Conservation (phyloP, 2,113 vertebrate genomes). For the Oceanites oceanicus region DNA sequence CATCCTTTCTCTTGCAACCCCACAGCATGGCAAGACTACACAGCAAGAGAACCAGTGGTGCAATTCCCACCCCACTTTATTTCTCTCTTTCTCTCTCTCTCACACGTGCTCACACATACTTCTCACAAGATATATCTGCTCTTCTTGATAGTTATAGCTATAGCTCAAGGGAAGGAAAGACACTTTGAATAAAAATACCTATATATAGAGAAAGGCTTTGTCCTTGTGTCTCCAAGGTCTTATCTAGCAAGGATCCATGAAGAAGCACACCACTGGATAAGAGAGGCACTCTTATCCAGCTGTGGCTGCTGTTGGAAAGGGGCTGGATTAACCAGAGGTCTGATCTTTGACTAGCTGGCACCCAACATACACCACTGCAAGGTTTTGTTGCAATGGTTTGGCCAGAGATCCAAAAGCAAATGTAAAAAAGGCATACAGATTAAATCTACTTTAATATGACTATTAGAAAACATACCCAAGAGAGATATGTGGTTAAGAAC, state of each 20-base stretch:
- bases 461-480: conserved; percentile 30
- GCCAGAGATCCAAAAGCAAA: not conserved
- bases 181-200: conserved; percentile 47
- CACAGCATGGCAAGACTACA: not conserved
- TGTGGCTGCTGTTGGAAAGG: not conserved
- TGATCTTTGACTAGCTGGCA: not conserved
- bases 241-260: not conserved
- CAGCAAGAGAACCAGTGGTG: not conserved
- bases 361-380: not conserved
- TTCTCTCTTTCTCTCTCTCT: not conserved
- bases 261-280: not conserved
- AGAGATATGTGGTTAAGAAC: not conserved
- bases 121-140: conserved; percentile 38
- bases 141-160: conserved; percentile 40
- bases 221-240: conserved; percentile 31
- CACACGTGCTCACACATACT: not conserved
- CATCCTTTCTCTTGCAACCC: conserved; percentile 3
- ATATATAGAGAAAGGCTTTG: not conserved
- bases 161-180: conserved; percentile 40
- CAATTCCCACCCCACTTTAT: conserved; percentile 16
- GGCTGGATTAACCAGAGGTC: not conserved
- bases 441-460: conserved; percentile 47
- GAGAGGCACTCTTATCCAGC: not conserved
- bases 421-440: not conserved
- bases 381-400: not conserved